Conservation (phyloP, 2,888 invertebrate species). For the Acrocyrtus sp. region DNA sequence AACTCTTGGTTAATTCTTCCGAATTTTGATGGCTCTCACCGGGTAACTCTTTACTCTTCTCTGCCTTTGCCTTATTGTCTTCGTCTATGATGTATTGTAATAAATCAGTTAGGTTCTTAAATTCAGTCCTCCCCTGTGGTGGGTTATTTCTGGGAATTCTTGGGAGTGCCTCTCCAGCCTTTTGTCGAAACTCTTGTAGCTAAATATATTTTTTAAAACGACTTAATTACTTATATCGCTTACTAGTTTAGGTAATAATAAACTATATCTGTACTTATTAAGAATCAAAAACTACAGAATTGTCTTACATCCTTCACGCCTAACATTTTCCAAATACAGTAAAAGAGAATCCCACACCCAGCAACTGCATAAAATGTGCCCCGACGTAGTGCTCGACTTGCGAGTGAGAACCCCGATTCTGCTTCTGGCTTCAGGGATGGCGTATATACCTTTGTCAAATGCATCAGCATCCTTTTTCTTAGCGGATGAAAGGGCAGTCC, state of each 20-base stretch:
- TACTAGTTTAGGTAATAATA: conserved; percentile 15
- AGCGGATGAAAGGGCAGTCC: conserved; percentile 79
- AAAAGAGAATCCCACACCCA: conserved; percentile 84
- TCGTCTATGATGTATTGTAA: conserved; percentile 75
- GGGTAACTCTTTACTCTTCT: no score
- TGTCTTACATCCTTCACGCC: conserved; percentile 84
- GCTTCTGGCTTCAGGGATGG: conserved; percentile 71
- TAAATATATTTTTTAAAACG: conserved; percentile 68
- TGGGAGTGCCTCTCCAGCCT: conserved; percentile 82
- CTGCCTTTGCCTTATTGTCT: conserved; percentile 51
- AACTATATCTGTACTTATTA: not conserved
- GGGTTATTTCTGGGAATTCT: conserved; percentile 80
- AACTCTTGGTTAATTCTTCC: no score
- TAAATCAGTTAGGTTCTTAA: conserved; percentile 84
- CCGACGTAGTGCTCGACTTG: conserved; percentile 86
- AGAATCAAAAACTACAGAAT: no score
- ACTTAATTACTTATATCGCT: not conserved
- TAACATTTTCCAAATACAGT: conserved; percentile 87
- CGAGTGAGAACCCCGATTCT: conserved; percentile 83
- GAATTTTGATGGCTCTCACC: no score
- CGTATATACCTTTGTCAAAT: conserved; percentile 75
- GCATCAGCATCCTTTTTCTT: conserved; percentile 83
- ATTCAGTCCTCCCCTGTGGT: conserved; percentile 86
- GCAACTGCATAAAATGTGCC: conserved; percentile 88
- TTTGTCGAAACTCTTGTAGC: conserved; percentile 84